Percentiles rank a stretch among this genome's conserved stretches.
phyloP scores from a whole-genome alignment of 2,797 vertebrate species.

The Lutjanus campechanus region DNA sequence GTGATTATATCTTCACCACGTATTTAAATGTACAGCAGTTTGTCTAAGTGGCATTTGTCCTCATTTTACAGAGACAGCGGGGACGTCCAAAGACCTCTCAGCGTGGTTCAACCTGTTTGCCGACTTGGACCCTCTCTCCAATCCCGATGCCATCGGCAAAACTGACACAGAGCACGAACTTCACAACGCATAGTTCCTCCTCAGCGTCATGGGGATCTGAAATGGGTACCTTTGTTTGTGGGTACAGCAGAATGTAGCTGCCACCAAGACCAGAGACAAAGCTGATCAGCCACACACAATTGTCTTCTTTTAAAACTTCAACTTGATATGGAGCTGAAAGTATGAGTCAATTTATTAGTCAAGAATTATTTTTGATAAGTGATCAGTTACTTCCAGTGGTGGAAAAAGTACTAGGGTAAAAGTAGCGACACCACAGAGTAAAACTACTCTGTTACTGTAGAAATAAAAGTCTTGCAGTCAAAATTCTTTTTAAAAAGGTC shows the following conservation, averaged over 20 bases:
- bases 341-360: background rate
- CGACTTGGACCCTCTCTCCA: conserved; percentile 89
- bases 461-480: background rate
- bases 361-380: background rate
- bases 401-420: too few species aligned
- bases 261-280: background rate
- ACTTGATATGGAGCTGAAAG: background rate
- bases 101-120: conserved; percentile 89
- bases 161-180: conserved; percentile 92
- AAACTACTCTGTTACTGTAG: background rate
- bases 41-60: background rate
- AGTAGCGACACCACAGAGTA: background rate
- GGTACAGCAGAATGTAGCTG: background rate
- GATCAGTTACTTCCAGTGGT: too few species aligned
- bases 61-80: conserved; percentile 80
- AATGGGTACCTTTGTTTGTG: background rate
- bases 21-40: background rate
- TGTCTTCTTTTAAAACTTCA: background rate
- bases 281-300: background rate
- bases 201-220: background rate
- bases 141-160: conserved; percentile 90
- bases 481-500: too few species aligned
- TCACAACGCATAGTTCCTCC: conserved; percentile 90
- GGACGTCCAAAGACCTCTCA: conserved; percentile 85
- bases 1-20: background rate